These are phyloP conservation scores for Hypotaenidia philippensis DNA, from an alignment of 2,797 vertebrate genomes.

Conservation along the genomic window DNA sequence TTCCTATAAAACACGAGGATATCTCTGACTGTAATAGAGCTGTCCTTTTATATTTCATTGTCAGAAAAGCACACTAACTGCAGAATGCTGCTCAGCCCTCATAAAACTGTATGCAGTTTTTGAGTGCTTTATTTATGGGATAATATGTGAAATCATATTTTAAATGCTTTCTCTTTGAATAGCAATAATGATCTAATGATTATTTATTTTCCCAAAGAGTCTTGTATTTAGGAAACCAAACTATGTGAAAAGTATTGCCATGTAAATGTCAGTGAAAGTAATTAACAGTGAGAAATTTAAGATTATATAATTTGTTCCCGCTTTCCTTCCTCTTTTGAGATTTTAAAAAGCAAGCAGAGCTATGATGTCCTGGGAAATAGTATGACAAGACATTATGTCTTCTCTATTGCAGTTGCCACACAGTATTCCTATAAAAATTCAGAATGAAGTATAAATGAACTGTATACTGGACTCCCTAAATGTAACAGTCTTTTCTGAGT, in stretches of 20 bases:
- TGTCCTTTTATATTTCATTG: background rate
- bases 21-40: background rate
- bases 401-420: background rate
- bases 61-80: background rate
- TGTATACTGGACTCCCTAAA: background rate
- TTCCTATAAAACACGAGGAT: background rate
- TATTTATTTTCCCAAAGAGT: background rate
- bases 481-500: background rate
- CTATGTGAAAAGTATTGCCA: background rate
- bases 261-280: constrained; percentile 21
- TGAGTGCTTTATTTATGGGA: constrained; percentile 37
- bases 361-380: background rate
- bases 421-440: background rate
- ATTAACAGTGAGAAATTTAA: constrained; percentile 24
- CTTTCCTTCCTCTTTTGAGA: background rate
- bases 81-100: background rate
- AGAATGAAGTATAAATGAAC: background rate
- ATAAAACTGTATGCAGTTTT: background rate
- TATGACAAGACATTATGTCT: background rate
- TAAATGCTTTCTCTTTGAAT: constrained; percentile 32
- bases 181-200: background rate
- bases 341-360: background rate
- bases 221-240: background rate
- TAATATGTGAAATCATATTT: background rate
- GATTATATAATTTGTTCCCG: background rate